These are phyloP conservation scores for Emys orbicularis DNA, from an alignment of 2,797 vertebrate genomes.

Conservation along the genomic window DNA sequence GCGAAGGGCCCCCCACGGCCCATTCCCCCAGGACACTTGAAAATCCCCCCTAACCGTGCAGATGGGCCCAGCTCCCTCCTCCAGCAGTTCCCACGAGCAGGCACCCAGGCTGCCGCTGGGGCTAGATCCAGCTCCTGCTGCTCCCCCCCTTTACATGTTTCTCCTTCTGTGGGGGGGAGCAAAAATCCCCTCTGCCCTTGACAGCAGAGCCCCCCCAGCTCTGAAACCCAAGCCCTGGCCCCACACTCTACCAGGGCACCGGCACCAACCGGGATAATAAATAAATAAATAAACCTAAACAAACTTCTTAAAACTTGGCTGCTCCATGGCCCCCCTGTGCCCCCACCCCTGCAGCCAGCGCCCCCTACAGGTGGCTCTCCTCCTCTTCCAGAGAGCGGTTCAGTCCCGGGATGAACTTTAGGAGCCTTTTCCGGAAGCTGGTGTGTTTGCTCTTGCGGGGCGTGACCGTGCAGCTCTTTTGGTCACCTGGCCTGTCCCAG, in stretches of 20 bases:
- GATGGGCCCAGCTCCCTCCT: neutral
- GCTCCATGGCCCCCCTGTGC: neutral
- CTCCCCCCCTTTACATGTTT: neutral
- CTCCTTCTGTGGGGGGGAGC: neutral
- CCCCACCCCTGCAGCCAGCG: neutral
- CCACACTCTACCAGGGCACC: neutral
- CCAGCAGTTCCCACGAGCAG: neutral
- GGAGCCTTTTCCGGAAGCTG: constrained; percentile 91
- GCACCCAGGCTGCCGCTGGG: no score
- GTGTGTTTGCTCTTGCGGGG: constrained; percentile 89
- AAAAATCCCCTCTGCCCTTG: neutral
- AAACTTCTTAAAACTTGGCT: neutral
- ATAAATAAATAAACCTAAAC: constrained; percentile 46
- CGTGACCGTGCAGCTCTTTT: constrained; percentile 70
- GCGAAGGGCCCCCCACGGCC: neutral
- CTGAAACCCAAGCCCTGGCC: neutral
- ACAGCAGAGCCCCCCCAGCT: neutral
- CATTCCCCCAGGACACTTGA: neutral
- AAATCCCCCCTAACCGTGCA: neutral
- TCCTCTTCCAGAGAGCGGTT: constrained; percentile 95
- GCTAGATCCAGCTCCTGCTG: neutral
- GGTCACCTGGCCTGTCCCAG: constrained; percentile 77
- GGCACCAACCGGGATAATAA: constrained; percentile 57
- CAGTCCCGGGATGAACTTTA: constrained; percentile 96
- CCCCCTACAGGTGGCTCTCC: constrained; percentile 92